Conservation (phyloP, 2,888 invertebrate species). For the Leptopterna dolabrata region DNA sequence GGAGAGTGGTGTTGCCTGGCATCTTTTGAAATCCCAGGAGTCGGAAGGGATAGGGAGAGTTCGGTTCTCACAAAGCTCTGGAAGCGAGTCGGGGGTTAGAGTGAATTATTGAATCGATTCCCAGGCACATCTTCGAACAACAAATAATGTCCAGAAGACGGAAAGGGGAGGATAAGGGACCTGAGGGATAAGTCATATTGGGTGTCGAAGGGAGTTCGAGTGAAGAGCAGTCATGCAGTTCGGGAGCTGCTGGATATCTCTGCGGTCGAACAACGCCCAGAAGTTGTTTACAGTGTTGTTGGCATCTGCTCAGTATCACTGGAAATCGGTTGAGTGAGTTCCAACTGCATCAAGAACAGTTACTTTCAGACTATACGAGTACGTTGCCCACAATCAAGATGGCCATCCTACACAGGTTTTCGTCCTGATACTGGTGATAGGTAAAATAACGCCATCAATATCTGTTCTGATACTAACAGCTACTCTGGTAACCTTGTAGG, state of each 20-base stretch:
- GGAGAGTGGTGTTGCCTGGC: neutral
- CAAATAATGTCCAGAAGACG: neutral
- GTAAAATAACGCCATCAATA: too few species aligned
- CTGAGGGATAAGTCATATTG: neutral
- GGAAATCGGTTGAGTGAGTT: too few species aligned
- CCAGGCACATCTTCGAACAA: neutral
- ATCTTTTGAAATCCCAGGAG: conserved; percentile 40
- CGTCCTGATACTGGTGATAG: too few species aligned
- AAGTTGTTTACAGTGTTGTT: neutral
- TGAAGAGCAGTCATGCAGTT: neutral
- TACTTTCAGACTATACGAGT: neutral
- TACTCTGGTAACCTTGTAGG: too few species aligned
- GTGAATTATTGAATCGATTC: conserved; percentile 41
- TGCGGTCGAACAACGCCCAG: neutral
- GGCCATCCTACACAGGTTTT: too few species aligned
- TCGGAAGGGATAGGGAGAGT: neutral
- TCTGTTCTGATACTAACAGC: too few species aligned
- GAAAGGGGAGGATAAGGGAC: neutral
- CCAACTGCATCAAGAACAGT: too few species aligned
- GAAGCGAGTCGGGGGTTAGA: conserved; percentile 25
- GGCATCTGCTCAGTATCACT: too few species aligned
- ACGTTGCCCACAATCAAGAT: too few species aligned
- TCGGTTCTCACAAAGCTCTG: conserved; percentile 13
- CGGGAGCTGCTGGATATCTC: neutral
- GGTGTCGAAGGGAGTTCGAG: neutral